Evolutionary conservation across 1,140 invertebrate species (phyloP).

Genomic region (Drosophila biarmipes): DNA sequence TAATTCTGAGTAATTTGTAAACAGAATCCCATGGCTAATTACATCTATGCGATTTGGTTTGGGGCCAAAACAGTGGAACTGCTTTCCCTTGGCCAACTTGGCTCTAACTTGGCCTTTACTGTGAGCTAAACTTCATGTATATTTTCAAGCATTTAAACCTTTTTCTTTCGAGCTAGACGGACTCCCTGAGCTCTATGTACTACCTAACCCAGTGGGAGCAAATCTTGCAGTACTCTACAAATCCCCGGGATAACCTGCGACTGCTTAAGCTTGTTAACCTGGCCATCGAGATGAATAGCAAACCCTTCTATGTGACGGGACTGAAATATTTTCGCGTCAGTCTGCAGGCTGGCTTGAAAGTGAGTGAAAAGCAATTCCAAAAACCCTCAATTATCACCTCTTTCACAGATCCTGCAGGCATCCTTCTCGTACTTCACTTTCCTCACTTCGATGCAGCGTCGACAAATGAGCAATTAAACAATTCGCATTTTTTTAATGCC

Average conservation of each 20-base stretch:
- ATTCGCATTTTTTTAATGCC: slow-evolving; percentile 63
- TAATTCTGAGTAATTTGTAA: no score
- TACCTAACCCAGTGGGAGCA: slow-evolving; percentile 69
- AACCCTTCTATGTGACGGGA: slow-evolving; percentile 66
- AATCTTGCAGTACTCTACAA: slow-evolving; percentile 53
- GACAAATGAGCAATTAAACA: slow-evolving; percentile 62
- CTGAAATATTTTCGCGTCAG: slow-evolving; percentile 72
- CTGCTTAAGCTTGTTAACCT: slow-evolving; percentile 64
- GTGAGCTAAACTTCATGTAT: slow-evolving; percentile 8
- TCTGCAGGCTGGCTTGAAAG: slow-evolving; percentile 63
- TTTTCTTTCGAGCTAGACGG: slow-evolving; percentile 34
- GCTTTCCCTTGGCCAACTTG: slow-evolving; percentile 55
- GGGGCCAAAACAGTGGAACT: slow-evolving; percentile 61
- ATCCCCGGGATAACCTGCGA: slow-evolving; percentile 57
- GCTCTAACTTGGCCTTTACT: slow-evolving; percentile 49
- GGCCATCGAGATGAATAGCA: slow-evolving; percentile 69
- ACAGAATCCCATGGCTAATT: slow-evolving; percentile 63
- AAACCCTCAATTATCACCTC: background rate
- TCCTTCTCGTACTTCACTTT: slow-evolving; percentile 68
- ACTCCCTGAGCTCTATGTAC: slow-evolving; percentile 60
- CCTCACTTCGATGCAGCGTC: slow-evolving; percentile 62
- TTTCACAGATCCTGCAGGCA: slow-evolving; percentile 55
- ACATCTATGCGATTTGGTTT: slow-evolving; percentile 70
- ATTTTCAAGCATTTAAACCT: background rate
- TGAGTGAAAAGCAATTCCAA: slow-evolving; percentile 10